phyloP scores from a whole-genome alignment of 2,113 vertebrate genomes.

The Phrynosoma platyrhinos region DNA sequence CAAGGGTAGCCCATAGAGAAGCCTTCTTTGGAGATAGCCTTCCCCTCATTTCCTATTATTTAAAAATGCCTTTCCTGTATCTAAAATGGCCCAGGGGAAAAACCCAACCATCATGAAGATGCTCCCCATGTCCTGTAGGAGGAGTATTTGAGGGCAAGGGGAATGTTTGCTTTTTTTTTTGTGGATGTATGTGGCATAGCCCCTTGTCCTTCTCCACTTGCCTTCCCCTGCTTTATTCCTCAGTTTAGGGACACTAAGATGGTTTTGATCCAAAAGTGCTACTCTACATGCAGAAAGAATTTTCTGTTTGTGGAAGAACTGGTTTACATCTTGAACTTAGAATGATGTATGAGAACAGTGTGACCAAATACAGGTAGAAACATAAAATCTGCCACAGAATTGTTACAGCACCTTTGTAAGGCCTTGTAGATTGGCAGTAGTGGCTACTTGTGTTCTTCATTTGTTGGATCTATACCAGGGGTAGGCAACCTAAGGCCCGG shows the following conservation, averaged over 20 bases:
- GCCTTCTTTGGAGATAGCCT: too few relatives aligned
- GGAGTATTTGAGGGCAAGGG: too few relatives aligned
- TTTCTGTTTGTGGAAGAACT: neutral
- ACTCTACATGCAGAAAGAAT: neutral
- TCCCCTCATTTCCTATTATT: too few relatives aligned
- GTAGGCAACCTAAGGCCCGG: too few relatives aligned
- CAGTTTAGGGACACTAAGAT: neutral
- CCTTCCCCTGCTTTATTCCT: neutral
- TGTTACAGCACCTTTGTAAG: neutral
- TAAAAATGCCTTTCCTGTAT: neutral
- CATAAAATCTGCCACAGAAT: neutral
- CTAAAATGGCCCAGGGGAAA: neutral
- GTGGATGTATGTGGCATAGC: too few relatives aligned
- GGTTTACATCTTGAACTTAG: neutral
- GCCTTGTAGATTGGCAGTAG: neutral
- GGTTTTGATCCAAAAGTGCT: neutral
- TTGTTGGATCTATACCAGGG: too few relatives aligned
- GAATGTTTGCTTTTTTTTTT: too few relatives aligned
- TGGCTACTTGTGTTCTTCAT: neutral
- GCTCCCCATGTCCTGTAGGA: too few relatives aligned
- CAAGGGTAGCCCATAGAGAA: too few relatives aligned
- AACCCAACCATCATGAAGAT: too few relatives aligned
- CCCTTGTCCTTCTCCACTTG: neutral
- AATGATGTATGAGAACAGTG: too few relatives aligned
- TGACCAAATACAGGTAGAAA: neutral